A percentile compares a stretch with the other conserved stretches of the same genome.
phyloP scores from a whole-genome alignment of 2,797 vertebrate species.

The Acanthornis magna region DNA sequence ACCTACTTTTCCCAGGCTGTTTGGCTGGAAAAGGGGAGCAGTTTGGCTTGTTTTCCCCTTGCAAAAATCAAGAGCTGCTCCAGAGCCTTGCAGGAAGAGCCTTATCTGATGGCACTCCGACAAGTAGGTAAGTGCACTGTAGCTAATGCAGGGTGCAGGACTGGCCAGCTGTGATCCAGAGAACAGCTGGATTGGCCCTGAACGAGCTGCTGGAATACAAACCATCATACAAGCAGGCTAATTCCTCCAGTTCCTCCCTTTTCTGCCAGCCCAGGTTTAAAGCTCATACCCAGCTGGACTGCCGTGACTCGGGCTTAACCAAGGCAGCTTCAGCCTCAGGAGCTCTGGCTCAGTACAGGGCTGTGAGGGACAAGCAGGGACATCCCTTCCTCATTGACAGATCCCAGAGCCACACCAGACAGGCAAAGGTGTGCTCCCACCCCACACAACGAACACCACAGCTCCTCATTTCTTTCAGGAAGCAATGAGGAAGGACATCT shows the following conservation, averaged over 20 bases:
- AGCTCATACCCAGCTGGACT: not conserved
- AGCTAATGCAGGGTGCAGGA: not conserved
- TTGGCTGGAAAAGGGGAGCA: not conserved
- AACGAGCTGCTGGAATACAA: not conserved
- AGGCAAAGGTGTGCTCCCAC: not conserved
- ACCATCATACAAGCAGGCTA: not conserved
- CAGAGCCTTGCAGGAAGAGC: not conserved
- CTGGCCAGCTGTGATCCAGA: not conserved
- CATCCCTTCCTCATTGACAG: not conserved
- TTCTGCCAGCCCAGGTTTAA: not conserved
- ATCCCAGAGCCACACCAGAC: not conserved
- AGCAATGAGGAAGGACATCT: not conserved
- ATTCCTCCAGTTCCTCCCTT: not conserved
- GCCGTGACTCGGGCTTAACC: not conserved
- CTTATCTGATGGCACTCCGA: not conserved
- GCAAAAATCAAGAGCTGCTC: not conserved
- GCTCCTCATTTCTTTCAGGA: not conserved
- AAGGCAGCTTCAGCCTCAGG: not conserved
- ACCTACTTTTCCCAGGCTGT: constrained; percentile 24
- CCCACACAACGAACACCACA: not conserved
- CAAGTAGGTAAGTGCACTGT: not conserved
- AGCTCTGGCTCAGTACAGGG: not conserved
- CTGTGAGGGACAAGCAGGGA: not conserved
- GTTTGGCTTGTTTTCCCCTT: not conserved
- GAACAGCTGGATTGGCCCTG: not conserved